Evolutionary conservation across 1,140 invertebrate genomes (phyloP), one percentile per base, ranked within the genome.

Genomic region (Brachionus calyciflorus): DNA sequence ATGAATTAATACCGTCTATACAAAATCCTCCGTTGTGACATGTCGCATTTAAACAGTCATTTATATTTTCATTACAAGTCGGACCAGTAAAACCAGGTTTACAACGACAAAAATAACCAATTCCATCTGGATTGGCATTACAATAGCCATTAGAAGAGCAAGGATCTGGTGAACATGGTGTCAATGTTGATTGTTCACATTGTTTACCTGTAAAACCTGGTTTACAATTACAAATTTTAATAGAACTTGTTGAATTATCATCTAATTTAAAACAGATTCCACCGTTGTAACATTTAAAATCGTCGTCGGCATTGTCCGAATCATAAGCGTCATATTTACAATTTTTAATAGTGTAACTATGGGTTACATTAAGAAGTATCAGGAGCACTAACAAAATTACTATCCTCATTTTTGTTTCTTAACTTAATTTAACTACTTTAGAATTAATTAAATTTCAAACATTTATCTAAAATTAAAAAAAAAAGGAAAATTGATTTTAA

Each of bases 11-110:
- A 44, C 92, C 92, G 86, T 98, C 94, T 78, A 96, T 88, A 78
- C 95, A 98, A 0, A 91, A 92, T 30, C 73, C 73, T 0, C 91
- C 90, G 80, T 98, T 98, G 81, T 93, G 90, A 82, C 96, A 99
- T 0, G 94, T 93, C 80, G 90, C 90, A 6, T 90, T 92, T 0
- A 89, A 88, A 83, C 95, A 98, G 65, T 92, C 92, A 0, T 90
- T 88, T 37, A 89, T 85, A 81, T 95, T 94, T 79, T 93, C 91
- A 0, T 91, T 90, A 83, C 95, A 98, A 0, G 95, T 94, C 0
- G 90, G 87, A 0, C 89, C 88, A 0, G 93, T 88, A 88, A 92
- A 98, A 3, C 95, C 95, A 77, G 90, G 85, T 78, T 90, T 85
- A 86, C 96, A 98, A 80, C 92, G 89, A 87, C 96, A 98, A 40